Percentiles rank a stretch among this genome's conserved stretches.
Evolutionary conservation across 35 echinoderm and acorn worm species (phyloP).

Genomic region (Strongylocentrotus purpuratus): DNA sequence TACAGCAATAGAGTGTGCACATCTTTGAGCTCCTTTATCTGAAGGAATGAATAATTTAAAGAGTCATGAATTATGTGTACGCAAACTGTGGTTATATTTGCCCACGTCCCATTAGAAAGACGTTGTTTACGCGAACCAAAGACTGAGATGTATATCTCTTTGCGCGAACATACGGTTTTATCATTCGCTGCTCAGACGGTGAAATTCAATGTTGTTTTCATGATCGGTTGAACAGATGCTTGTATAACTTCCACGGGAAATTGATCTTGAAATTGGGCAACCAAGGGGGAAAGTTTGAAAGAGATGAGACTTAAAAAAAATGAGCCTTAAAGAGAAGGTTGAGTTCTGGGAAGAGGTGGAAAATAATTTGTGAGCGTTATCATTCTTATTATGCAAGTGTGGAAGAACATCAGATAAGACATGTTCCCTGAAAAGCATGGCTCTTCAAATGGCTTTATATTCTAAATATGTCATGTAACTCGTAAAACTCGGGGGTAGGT

Average conservation of each 20-base stretch:
- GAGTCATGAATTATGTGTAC: background rate
- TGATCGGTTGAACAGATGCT: background rate
- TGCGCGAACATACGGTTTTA: background rate
- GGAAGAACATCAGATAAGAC: too few species aligned
- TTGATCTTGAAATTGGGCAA: background rate
- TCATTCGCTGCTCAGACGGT: background rate
- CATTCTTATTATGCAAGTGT: too few species aligned
- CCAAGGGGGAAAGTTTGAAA: background rate
- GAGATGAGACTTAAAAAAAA: too few species aligned
- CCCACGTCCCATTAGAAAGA: too few species aligned
- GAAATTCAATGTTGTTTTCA: background rate
- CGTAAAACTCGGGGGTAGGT: too few species aligned
- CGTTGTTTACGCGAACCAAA: background rate
- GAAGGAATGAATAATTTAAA: background rate
- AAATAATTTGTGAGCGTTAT: too few species aligned
- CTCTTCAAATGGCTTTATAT: too few species aligned
- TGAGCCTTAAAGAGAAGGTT: too few species aligned
- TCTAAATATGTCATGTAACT: too few species aligned
- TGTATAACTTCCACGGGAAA: background rate
- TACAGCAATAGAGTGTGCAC: background rate
- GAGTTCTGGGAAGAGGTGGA: too few species aligned
- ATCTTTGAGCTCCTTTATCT: background rate
- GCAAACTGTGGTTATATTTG: background rate
- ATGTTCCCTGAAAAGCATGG: too few species aligned
- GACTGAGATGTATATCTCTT: too few species aligned